Evolutionary conservation across 2,113 vertebrate genomes (phyloP).

Genomic region (Microcebus griseorufus): DNA sequence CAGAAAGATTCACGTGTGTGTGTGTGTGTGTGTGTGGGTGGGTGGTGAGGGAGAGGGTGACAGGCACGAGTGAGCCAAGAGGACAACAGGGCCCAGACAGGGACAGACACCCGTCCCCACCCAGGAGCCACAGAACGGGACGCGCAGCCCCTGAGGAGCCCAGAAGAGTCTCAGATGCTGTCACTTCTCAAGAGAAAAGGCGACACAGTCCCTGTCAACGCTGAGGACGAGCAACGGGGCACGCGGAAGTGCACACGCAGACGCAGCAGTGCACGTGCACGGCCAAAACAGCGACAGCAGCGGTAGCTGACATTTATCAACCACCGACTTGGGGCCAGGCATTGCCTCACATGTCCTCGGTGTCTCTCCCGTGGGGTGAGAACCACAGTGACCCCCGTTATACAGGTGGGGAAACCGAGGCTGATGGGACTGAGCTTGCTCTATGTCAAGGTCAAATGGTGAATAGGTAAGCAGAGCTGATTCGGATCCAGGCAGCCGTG

Average conservation of each 20-base stretch:
- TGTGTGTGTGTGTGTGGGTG: too few species aligned
- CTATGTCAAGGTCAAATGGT: neutral
- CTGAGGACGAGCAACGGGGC: rapidly evolving
- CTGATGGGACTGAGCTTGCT: rapidly evolving
- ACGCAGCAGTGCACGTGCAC: rapidly evolving
- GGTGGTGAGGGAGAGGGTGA: neutral
- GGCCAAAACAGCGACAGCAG: neutral
- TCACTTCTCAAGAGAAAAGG: neutral
- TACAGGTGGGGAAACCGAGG: neutral
- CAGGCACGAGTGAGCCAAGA: neutral
- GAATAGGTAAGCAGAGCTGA: too few species aligned
- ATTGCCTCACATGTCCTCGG: neutral
- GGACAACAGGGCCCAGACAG: rapidly evolving
- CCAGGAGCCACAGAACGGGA: too few species aligned
- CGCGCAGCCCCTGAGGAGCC: neutral
- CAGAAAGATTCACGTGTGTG: neutral
- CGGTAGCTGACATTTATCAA: neutral
- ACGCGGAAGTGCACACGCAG: neutral
- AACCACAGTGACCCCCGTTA: rapidly evolving
- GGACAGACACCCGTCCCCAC: rapidly evolving
- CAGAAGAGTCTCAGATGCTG: neutral
- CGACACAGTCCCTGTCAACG: neutral
- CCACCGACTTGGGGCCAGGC: rapidly evolving
- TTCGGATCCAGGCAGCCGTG: neutral
- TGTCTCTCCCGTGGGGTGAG: neutral